Conservation (phyloP, 2,888 invertebrate genomes). For the Epiperipatus broadwayi region DNA sequence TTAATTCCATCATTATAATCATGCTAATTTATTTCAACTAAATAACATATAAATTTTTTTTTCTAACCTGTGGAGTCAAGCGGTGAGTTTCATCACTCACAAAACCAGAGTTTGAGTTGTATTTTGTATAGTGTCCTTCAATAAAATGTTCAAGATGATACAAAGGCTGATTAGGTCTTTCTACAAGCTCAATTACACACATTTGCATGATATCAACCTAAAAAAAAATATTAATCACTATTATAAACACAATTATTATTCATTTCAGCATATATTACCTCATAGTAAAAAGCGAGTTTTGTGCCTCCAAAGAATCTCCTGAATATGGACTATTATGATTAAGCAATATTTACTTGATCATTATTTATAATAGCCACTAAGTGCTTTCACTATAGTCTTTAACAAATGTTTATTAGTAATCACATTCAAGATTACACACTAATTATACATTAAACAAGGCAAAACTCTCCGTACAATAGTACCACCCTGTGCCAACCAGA, state of each 20-base stretch:
- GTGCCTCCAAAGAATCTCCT: too few relatives aligned
- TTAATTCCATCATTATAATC: constrained; percentile 5
- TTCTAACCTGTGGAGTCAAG: constrained; percentile 33
- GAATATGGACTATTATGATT: too few relatives aligned
- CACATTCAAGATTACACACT: too few relatives aligned
- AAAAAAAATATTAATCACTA: constrained; percentile 9
- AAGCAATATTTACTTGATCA: too few relatives aligned
- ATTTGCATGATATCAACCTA: constrained; percentile 38
- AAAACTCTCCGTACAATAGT: too few relatives aligned
- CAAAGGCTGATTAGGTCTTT: constrained; percentile 28
- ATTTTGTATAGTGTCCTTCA: constrained; percentile 38
- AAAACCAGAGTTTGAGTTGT: constrained; percentile 40
- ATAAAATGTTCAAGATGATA: constrained; percentile 39
- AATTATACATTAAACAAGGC: too few relatives aligned
- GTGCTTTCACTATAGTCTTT: too few relatives aligned
- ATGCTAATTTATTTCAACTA: constrained; percentile 1
- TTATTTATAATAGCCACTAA: too few relatives aligned
- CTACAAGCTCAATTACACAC: constrained; percentile 34
- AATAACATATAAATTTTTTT: background rate
- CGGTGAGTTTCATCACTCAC: constrained; percentile 32
- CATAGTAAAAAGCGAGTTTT: too few relatives aligned
- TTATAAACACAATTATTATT: background rate
- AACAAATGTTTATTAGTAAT: too few relatives aligned
- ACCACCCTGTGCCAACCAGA: too few relatives aligned
- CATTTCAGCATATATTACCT: too few relatives aligned